phyloP scores from a whole-genome alignment of 2,113 vertebrate genomes.

The Astatoreochromis straeleni region DNA sequence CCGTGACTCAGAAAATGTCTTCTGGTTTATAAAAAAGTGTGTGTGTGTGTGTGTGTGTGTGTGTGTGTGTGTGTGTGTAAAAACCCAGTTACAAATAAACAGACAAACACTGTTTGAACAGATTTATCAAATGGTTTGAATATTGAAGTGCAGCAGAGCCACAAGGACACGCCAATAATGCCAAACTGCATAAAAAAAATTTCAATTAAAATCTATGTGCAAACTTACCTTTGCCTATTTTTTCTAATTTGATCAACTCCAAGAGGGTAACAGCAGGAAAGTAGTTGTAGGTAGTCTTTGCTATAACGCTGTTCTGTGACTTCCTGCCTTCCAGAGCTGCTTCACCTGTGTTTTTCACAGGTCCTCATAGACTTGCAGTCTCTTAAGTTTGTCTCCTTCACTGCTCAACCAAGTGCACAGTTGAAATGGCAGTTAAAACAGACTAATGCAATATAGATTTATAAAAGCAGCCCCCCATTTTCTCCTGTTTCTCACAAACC shows the following conservation, averaged over 20 bases:
- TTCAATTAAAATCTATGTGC: neutral
- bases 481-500: neutral
- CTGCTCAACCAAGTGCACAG: neutral
- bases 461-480: neutral
- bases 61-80: neutral
- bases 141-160: neutral
- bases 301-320: neutral
- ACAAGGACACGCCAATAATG: neutral
- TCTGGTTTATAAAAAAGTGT: neutral
- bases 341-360: neutral
- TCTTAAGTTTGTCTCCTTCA: neutral
- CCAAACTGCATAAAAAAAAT: accelerated
- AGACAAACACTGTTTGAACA: neutral
- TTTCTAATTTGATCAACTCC: neutral
- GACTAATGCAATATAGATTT: slow-evolving; percentile 68
- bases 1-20: neutral
- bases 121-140: neutral
- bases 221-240: neutral
- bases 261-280: neutral
- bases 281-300: neutral
- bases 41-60: too few species aligned
- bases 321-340: neutral
- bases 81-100: neutral
- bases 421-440: slow-evolving; percentile 69
- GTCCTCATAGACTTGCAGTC: neutral